Conservation (phyloP, 2,888 invertebrate species). For the Conchocele bisecta region DNA sequence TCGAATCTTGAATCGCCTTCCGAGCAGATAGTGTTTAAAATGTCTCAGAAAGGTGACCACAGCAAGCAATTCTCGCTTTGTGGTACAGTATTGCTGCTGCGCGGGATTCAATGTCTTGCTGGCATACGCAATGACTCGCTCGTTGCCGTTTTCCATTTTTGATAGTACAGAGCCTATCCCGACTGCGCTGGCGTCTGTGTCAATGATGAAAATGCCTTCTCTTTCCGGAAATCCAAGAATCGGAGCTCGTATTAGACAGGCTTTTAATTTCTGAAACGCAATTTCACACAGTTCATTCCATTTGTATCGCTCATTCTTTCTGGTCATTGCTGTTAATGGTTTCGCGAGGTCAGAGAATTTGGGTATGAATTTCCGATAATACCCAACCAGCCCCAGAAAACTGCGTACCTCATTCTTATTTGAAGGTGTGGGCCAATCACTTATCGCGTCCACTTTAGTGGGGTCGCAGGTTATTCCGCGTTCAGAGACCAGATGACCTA, state of each 20-base stretch:
- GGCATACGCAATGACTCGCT: conserved; percentile 52
- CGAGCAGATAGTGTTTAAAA: conserved; percentile 56
- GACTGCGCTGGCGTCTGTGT: conserved; percentile 53
- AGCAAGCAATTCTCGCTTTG: conserved; percentile 49
- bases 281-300: conserved; percentile 27
- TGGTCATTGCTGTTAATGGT: conserved; percentile 15
- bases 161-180: conserved; percentile 58
- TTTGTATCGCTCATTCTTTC: conserved; percentile 16
- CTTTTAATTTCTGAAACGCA: conserved; percentile 29
- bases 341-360: conserved; percentile 12
- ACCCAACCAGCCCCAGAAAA: conserved; percentile 6
- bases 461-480: conserved; percentile 20
- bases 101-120: conserved; percentile 38
- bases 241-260: conserved; percentile 1
- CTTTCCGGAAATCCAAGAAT: conserved; percentile 23
- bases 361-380: conserved; percentile 24
- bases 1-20: conserved; percentile 44
- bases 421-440: conserved; percentile 20
- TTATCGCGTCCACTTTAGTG: conserved; percentile 14
- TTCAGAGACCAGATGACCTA: conserved; percentile 26
- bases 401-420: conserved; percentile 4
- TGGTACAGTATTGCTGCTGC: conserved; percentile 48
- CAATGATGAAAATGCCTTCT: conserved; percentile 39
- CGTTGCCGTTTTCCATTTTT: conserved; percentile 49
- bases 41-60: conserved; percentile 55